Evolutionary conservation across 1,140 invertebrate species (phyloP), one percentile per base, ranked within the genome.

Genomic region (Anastrepha obliqua): DNA sequence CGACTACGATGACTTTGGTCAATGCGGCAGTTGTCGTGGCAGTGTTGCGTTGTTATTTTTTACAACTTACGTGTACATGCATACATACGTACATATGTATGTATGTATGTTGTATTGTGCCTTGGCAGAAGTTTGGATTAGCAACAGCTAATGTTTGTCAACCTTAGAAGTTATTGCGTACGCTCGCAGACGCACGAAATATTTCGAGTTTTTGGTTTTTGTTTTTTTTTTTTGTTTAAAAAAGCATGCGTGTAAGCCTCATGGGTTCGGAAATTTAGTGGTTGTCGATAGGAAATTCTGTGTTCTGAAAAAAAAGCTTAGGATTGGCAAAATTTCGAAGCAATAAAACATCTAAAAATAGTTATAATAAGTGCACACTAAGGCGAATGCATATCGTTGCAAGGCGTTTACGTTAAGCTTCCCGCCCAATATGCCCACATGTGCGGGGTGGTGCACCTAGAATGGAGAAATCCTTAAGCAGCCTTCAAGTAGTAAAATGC

Each of bases 101-200:
- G 20, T 20, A 39, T 39, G 39, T 70, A 70, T 70, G 39, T 70
- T 15, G 17, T 15, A 62, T 74, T 47, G 42, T 74, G 42, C 4
- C 4, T 74, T 44, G 67, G 67, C 67, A 74, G 67, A 4, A 74
- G 42, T 58, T 81, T 81, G n/a, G 74, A 58, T 55, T 81, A 55
- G 74, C 74, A 81, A 81, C 74, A 81, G 74, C n/a, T 55, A 81
- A 81, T 81, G 74, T 29, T 81, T 81, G 74, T 81, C 74, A 81
- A 81, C 74, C n/a, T 81, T 81, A 81, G 74, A 81, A 81, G 17
- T 20, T 9, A 81, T 55, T 81, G 74, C 74, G 9, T 81, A 55
- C n/a, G 74, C 67, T 74, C 67, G 15, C 7, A 81, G 20, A 51
- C 74, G 74, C 74, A 78, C 3, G 44, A 44, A 13, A 42, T 62